Evolutionary conservation across 2,888 invertebrate genomes (phyloP).

Genomic region (Meteorus colon): DNA sequence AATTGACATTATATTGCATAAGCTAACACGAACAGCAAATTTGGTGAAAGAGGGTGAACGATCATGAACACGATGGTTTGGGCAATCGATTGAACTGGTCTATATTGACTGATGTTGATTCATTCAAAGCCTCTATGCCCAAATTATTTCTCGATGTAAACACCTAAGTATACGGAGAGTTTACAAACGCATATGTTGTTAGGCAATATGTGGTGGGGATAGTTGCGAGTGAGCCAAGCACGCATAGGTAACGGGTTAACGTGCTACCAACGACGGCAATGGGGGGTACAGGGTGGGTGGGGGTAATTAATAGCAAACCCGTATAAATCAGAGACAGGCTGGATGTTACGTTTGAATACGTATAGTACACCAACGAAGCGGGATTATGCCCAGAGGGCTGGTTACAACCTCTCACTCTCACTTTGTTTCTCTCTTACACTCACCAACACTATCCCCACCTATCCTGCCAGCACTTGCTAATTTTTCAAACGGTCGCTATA

Average conservation of each 20-base stretch:
- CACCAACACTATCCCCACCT: conserved; percentile 30
- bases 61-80: conserved; percentile 12
- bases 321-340: conserved; percentile 72
- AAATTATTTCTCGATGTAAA: conserved; percentile 64
- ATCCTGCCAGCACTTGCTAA: conserved; percentile 64
- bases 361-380: conserved; percentile 61
- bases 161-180: conserved; percentile 59
- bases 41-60: background rate
- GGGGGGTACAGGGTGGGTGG: conserved; percentile 33
- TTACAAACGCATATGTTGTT: conserved; percentile 53
- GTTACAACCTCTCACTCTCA: conserved; percentile 62
- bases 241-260: conserved; percentile 31
- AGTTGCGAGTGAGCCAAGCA: conserved; percentile 30
- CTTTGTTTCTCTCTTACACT: conserved; percentile 36
- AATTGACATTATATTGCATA: background rate
- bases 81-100: conserved; percentile 27
- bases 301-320: conserved; percentile 73
- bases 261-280: conserved; percentile 38
- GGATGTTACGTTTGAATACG: conserved; percentile 63
- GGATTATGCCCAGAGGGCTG: conserved; percentile 71
- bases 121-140: conserved; percentile 49
- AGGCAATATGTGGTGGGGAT: conserved; percentile 15
- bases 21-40: background rate
- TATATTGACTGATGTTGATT: conserved; percentile 28
- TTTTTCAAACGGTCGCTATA: conserved; percentile 72